Evolutionary conservation across 2,888 invertebrate genomes (phyloP).

Genomic region (Thysanoteuthis rhombus): DNA sequence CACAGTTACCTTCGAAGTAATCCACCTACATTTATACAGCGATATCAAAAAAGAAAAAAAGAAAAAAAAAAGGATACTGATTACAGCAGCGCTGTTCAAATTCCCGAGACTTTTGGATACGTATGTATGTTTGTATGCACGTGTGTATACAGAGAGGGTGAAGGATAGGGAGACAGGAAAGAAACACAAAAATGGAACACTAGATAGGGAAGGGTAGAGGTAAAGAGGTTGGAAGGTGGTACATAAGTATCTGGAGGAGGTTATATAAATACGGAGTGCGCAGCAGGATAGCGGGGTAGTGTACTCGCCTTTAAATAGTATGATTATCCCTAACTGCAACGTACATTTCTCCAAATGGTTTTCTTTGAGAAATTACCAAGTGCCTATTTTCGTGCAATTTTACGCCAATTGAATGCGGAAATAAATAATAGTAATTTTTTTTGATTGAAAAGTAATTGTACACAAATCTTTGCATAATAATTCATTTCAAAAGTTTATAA

Average conservation of each 20-base stretch:
- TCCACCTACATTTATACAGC: too few species aligned
- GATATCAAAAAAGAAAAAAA: too few species aligned
- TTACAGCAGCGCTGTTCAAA: too few species aligned
- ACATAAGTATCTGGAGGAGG: too few species aligned
- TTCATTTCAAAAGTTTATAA: slow-evolving; percentile 12
- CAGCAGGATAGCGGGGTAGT: not conserved
- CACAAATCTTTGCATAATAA: slow-evolving; percentile 12
- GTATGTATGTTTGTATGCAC: too few species aligned
- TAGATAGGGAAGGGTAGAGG: not conserved
- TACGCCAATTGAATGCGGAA: not conserved
- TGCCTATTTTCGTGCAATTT: not conserved
- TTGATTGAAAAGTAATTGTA: slow-evolving; percentile 12
- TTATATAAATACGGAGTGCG: too few species aligned
- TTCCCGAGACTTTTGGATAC: too few species aligned
- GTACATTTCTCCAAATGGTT: not conserved
- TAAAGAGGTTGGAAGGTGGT: not conserved
- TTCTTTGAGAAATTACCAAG: not conserved
- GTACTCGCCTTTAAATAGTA: not conserved
- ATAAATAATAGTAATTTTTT: not conserved
- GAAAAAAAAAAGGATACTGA: too few species aligned
- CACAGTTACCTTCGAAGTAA: too few species aligned
- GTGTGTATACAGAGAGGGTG: too few species aligned
- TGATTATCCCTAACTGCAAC: not conserved
- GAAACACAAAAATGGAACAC: too few species aligned
- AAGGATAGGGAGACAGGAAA: too few species aligned